Evolutionary conservation across 1,140 invertebrate genomes (phyloP).

Genomic region (Aphaenogaster ashmeadi): DNA sequence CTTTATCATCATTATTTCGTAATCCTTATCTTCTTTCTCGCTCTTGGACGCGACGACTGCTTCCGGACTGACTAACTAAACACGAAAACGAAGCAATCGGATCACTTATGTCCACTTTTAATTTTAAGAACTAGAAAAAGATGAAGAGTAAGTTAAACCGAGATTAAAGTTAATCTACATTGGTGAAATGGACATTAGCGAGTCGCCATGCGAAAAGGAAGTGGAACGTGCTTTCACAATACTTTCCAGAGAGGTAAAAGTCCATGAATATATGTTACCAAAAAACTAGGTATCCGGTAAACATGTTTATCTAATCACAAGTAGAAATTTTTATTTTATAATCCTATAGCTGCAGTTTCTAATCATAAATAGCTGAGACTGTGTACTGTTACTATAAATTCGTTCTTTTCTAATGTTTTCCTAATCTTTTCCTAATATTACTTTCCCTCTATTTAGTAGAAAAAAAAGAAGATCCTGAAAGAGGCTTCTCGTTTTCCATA

Average conservation of each 20-base stretch:
- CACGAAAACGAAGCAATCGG: background rate
- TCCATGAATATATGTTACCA: background rate
- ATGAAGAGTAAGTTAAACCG: too few relatives aligned
- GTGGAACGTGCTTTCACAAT: conserved; percentile 40
- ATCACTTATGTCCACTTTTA: background rate
- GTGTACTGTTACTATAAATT: background rate
- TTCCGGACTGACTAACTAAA: background rate
- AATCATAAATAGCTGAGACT: background rate
- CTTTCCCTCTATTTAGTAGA: background rate
- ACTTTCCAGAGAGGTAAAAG: conserved; percentile 47
- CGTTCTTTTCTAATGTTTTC: background rate
- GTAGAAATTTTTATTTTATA: background rate
- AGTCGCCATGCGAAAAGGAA: background rate
- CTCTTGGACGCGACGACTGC: too few relatives aligned
- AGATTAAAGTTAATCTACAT: too few relatives aligned
- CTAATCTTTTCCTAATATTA: background rate
- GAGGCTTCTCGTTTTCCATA: background rate
- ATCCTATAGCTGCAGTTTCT: background rate
- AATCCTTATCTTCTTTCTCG: background rate
- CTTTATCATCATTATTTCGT: background rate
- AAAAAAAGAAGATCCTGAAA: background rate
- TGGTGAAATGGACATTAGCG: too few relatives aligned
- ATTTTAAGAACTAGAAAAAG: too few relatives aligned
- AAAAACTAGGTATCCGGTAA: background rate
- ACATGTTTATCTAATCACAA: background rate